Conservation (phyloP, 2,113 vertebrate species). For the Eretmodus cyanostictus region DNA sequence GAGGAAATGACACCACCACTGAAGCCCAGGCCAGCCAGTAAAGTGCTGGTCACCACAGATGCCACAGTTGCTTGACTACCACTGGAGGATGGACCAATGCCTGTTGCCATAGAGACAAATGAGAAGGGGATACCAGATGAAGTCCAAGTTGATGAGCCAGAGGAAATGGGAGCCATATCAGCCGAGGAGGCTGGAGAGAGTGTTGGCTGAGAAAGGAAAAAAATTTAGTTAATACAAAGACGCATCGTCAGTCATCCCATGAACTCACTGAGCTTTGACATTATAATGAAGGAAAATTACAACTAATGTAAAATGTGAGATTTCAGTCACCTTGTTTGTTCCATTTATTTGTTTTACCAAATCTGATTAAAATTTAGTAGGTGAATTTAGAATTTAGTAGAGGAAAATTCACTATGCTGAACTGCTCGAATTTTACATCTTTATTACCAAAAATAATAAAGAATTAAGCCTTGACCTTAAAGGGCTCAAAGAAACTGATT, state of each 20-base stretch:
- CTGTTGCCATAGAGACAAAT: slow-evolving; percentile 95
- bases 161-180: slow-evolving; percentile 98
- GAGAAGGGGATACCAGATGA: slow-evolving; percentile 94
- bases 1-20: slow-evolving; percentile 89
- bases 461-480: neutral
- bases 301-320: neutral
- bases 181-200: slow-evolving; percentile 92
- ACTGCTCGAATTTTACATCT: neutral
- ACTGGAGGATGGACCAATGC: slow-evolving; percentile 91
- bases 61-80: slow-evolving; percentile 93
- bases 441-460: neutral
- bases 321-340: neutral
- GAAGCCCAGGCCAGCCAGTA: slow-evolving; percentile 90
- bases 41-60: slow-evolving; percentile 91
- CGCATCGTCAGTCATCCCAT: neutral
- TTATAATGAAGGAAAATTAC: neutral
- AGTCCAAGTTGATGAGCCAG: slow-evolving; percentile 95
- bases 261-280: neutral
- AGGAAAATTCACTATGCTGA: neutral
- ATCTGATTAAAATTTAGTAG: neutral
- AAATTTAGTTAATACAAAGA: neutral
- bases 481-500: neutral
- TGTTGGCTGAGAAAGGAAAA: slow-evolving; percentile 76
- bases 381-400: neutral
- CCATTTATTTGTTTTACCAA: neutral